phyloP scores from a whole-genome alignment of 2,888 invertebrate species.

The Amphimallon solstitiale region DNA sequence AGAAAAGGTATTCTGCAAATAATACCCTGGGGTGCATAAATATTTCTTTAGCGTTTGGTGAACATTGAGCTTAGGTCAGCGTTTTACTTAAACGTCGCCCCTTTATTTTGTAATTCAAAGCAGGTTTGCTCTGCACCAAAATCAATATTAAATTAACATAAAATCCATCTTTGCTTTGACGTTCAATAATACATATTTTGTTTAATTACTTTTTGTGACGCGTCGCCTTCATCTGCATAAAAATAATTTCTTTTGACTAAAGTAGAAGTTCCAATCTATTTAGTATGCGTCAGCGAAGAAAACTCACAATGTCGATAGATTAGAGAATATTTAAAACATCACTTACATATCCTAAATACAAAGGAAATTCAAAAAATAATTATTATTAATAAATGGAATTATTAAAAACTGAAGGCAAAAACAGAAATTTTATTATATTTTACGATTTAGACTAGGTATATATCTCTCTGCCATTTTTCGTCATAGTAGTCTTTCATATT shows the following conservation, averaged over 20 bases:
- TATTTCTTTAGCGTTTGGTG: constrained; percentile 39
- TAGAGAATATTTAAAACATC: no score
- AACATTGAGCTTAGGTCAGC: constrained; percentile 39
- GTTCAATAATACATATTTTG: constrained; percentile 32
- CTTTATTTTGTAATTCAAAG: constrained; percentile 41
- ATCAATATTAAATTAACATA: constrained; percentile 40
- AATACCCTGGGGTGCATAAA: constrained; percentile 42
- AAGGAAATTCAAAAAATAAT: no score
- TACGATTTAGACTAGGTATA: no score
- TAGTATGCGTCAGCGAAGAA: no score
- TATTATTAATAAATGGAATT: no score
- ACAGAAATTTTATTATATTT: no score
- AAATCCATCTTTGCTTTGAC: constrained; percentile 34
- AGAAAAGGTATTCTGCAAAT: constrained; percentile 39
- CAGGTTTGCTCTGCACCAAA: constrained; percentile 29
- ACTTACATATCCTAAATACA: no score
- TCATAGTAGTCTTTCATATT: no score
- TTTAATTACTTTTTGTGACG: constrained; percentile 5
- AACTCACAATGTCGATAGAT: no score
- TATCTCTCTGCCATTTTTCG: no score
- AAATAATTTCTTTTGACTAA: not conserved
- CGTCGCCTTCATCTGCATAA: constrained; percentile 14
- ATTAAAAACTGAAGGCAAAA: no score
- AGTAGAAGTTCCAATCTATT: no score
- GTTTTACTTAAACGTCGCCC: constrained; percentile 36